These are phyloP conservation scores for Falco naumanni DNA, from an alignment of 2,797 vertebrate genomes.

Conservation along the genomic window DNA sequence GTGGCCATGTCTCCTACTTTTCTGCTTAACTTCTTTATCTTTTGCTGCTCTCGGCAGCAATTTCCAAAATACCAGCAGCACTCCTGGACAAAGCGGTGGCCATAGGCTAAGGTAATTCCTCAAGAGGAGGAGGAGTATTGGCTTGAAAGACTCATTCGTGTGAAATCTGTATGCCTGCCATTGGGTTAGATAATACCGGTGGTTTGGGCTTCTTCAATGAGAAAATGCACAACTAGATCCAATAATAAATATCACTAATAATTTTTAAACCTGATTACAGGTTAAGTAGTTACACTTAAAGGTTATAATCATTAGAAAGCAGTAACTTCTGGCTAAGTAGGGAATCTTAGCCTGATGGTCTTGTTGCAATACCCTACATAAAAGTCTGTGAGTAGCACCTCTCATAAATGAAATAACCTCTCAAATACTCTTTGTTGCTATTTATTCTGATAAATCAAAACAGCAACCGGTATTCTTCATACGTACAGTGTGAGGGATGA, in stretches of 20 bases:
- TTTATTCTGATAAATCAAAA: slow-evolving; percentile 62
- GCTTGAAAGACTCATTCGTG: neutral
- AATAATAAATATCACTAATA: neutral
- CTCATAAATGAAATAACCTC: slow-evolving; percentile 18
- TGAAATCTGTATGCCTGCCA: neutral
- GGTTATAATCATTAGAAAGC: neutral
- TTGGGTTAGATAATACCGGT: neutral
- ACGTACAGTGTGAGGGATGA: slow-evolving; percentile 41
- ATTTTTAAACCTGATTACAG: neutral
- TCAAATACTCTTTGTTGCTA: slow-evolving; percentile 31
- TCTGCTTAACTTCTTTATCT: neutral
- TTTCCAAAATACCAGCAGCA: neutral
- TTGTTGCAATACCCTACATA: neutral
- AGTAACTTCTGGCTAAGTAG: neutral
- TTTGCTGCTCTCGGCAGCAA: neutral
- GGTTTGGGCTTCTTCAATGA: neutral
- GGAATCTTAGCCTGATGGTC: neutral
- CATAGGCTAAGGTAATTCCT: neutral
- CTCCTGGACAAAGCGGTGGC: neutral
- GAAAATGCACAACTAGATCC: neutral
- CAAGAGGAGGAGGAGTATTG: neutral
- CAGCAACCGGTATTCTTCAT: slow-evolving; percentile 54
- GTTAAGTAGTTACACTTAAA: neutral
- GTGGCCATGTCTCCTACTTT: neutral
- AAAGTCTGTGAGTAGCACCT: neutral